A percentile compares a stretch with the other conserved stretches of the same genome.
phyloP scores from a whole-genome alignment of 2,113 vertebrate genomes.

The Sitta europaea region DNA sequence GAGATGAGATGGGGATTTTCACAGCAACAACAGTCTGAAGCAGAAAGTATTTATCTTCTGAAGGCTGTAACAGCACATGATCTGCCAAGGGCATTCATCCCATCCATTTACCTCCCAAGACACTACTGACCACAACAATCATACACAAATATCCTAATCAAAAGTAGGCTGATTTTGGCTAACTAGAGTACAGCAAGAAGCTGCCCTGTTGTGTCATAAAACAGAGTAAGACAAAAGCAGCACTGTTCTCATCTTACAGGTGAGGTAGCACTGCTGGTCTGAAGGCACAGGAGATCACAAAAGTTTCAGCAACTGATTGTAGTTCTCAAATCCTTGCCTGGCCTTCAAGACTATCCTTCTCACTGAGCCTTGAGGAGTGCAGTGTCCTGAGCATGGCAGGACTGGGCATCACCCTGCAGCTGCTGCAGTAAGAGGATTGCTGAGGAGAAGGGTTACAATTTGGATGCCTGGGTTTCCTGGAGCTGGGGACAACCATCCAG shows the following conservation, averaged over 20 bases:
- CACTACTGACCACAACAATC: not conserved
- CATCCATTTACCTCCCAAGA: not conserved
- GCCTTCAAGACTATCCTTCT: not conserved
- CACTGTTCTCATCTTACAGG: not conserved
- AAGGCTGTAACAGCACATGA: not conserved
- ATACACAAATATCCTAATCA: not conserved
- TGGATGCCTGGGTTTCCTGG: not conserved
- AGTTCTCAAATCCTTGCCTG: not conserved
- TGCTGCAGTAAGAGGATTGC: not conserved
- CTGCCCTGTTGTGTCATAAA: not conserved
- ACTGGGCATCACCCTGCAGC: not conserved
- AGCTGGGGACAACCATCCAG: not conserved
- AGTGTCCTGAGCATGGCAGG: not conserved
- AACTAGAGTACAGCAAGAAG: not conserved
- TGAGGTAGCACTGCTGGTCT: not conserved
- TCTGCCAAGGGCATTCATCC: not conserved
- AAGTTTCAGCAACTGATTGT: not conserved
- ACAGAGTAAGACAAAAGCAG: not conserved
- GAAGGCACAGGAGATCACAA: not conserved
- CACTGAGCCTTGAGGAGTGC: not conserved
- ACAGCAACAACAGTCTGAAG: not conserved
- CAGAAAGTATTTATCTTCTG: not conserved
- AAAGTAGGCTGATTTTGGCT: not conserved
- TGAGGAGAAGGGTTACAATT: not conserved
- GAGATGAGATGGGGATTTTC: not conserved